Conservation (phyloP, 2,888 invertebrate species). For the Synergus laeviventris region DNA sequence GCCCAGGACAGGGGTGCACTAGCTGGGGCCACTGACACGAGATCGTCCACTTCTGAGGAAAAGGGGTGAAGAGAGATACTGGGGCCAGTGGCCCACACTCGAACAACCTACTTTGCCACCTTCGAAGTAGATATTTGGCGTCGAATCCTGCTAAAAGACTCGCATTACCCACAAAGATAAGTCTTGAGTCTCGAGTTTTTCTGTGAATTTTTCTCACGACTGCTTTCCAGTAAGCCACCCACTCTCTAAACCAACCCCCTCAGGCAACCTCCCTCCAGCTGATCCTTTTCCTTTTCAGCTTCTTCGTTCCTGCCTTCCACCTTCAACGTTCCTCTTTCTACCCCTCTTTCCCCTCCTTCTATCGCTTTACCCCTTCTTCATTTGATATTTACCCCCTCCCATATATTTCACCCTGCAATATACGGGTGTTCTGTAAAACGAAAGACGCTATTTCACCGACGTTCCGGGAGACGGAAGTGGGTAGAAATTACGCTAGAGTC, state of each 20-base stretch:
- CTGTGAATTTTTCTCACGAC: slow-evolving; percentile 32
- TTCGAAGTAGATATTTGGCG: slow-evolving; percentile 39
- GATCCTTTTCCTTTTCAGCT: slow-evolving; percentile 46
- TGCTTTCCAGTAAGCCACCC: slow-evolving; percentile 5
- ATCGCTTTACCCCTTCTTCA: neutral
- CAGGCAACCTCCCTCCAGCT: slow-evolving; percentile 51
- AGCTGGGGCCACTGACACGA: slow-evolving; percentile 68
- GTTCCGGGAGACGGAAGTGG: slow-evolving; percentile 42
- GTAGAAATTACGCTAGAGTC: slow-evolving; percentile 42
- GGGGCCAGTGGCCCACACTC: slow-evolving; percentile 49
- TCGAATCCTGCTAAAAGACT: slow-evolving; percentile 34
- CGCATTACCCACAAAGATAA: slow-evolving; percentile 16
- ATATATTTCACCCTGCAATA: slow-evolving; percentile 13
- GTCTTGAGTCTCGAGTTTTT: slow-evolving; percentile 5
- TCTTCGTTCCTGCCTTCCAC: neutral
- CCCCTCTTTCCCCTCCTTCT: neutral
- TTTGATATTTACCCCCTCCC: slow-evolving; percentile 11
- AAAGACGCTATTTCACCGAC: slow-evolving; percentile 39
- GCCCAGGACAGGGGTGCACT: slow-evolving; percentile 63
- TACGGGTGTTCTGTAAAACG: slow-evolving; percentile 36
- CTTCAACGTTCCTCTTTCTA: neutral
- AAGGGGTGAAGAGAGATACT: slow-evolving; percentile 49
- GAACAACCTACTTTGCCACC: slow-evolving; percentile 65
- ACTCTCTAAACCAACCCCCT: slow-evolving; percentile 7
- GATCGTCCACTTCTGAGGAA: slow-evolving; percentile 62